Evolutionary conservation across 2,888 invertebrate genomes (phyloP).

Genomic region (Neoitamus cyanurus): DNA sequence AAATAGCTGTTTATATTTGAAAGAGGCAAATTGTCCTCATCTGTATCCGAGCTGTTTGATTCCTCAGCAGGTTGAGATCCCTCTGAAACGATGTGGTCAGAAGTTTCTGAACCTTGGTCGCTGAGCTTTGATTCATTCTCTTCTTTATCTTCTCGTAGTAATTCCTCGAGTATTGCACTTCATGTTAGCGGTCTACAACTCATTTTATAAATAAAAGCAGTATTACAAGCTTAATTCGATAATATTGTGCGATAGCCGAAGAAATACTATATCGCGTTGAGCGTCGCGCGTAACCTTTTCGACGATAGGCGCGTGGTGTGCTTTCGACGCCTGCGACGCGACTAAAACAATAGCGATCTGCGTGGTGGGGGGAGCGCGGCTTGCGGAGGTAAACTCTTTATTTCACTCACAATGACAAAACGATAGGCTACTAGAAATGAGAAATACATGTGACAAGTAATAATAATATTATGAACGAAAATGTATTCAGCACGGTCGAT

Average conservation of each 20-base stretch:
- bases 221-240: neutral
- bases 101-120: conserved; percentile 10
- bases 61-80: neutral
- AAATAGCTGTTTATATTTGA: neutral
- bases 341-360: no score
- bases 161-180: neutral
- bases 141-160: neutral
- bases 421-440: neutral
- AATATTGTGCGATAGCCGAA: no score
- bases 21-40: conserved; percentile 1
- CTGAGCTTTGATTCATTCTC: conserved; percentile 20
- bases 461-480: neutral
- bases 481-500: neutral
- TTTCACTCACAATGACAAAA: neutral
- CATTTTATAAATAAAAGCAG: conserved; percentile 2
- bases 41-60: neutral
- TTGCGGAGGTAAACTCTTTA: neutral
- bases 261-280: no score
- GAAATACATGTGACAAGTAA: neutral
- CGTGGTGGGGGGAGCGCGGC: no score
- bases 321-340: no score
- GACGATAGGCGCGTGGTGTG: no score
- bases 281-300: no score
- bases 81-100: neutral
- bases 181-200: neutral